Conservation (phyloP, 2,888 invertebrate species). For the Lepidocyrtoides sp. region DNA sequence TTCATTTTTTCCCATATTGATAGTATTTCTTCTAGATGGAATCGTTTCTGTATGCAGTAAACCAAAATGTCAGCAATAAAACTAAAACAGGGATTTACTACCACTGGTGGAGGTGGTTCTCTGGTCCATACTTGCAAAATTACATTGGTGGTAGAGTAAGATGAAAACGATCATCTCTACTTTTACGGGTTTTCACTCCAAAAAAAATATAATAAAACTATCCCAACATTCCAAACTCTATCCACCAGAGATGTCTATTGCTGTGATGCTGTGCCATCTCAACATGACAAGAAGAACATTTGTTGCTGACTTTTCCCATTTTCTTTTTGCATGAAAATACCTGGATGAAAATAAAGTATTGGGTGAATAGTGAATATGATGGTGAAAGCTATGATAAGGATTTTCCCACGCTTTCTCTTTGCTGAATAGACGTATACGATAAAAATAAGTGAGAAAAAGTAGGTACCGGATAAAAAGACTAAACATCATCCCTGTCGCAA, state of each 20-base stretch:
- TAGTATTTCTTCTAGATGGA: not conserved
- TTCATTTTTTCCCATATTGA: not conserved
- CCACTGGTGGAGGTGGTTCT: too few species aligned
- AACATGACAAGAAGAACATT: constrained; percentile 40
- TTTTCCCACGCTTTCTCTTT: constrained; percentile 22
- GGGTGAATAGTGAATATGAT: not conserved
- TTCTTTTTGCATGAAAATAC: constrained; percentile 18
- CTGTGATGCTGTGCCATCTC: not conserved
- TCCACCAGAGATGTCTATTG: too few species aligned
- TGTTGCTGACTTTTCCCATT: constrained; percentile 41
- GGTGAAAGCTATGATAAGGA: not conserved
- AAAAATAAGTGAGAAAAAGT: not conserved
- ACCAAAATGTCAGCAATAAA: constrained; percentile 35
- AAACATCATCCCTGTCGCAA: constrained; percentile 43
- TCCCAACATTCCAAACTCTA: not conserved
- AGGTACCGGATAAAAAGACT: constrained; percentile 14
- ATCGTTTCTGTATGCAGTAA: not conserved
- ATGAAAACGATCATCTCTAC: not conserved
- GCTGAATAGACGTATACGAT: not conserved
- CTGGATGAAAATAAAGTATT: not conserved
- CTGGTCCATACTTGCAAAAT: not conserved
- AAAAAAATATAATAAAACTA: not conserved
- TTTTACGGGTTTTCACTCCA: constrained; percentile 4
- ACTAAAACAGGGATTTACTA: constrained; percentile 27
- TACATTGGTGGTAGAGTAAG: not conserved